Evolutionary conservation across 1,140 invertebrate genomes (phyloP).

Genomic region (Reticulitermes speratus): DNA sequence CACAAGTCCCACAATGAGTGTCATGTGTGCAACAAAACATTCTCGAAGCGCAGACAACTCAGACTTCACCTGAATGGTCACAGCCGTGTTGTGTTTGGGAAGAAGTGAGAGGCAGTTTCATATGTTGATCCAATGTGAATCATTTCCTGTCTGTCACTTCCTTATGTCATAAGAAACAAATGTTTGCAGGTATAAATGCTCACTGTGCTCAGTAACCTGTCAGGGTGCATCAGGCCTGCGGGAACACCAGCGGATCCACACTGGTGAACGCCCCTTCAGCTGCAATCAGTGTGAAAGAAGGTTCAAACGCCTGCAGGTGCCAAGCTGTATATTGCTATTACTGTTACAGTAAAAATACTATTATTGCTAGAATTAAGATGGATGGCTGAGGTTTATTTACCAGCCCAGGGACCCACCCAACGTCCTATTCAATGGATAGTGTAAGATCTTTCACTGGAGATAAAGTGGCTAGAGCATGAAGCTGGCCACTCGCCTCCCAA

Average conservation of each 20-base stretch:
- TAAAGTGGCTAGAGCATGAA: too few species aligned
- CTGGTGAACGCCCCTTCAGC: conserved; percentile 26
- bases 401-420: too few species aligned
- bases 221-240: conserved; percentile 8
- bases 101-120: not conserved
- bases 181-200: conserved; percentile 24
- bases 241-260: conserved; percentile 23
- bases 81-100: not conserved
- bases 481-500: too few species aligned
- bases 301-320: conserved; percentile 30
- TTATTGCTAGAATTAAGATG: too few species aligned
- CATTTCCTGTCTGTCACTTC: not conserved
- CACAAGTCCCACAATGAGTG: conserved; percentile 4
- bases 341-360: too few species aligned
- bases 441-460: too few species aligned
- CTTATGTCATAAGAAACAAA: not conserved
- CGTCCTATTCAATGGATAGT: too few species aligned
- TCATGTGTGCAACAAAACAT: not conserved
- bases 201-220: conserved; percentile 19
- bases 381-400: too few species aligned
- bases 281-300: conserved; percentile 27
- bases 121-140: not conserved
- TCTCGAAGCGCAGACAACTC: not conserved
- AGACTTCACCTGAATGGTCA: conserved; percentile 18
- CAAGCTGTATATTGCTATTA: not conserved